phyloP scores from a whole-genome alignment of 2,888 invertebrate species.

The Agrilus mali region DNA sequence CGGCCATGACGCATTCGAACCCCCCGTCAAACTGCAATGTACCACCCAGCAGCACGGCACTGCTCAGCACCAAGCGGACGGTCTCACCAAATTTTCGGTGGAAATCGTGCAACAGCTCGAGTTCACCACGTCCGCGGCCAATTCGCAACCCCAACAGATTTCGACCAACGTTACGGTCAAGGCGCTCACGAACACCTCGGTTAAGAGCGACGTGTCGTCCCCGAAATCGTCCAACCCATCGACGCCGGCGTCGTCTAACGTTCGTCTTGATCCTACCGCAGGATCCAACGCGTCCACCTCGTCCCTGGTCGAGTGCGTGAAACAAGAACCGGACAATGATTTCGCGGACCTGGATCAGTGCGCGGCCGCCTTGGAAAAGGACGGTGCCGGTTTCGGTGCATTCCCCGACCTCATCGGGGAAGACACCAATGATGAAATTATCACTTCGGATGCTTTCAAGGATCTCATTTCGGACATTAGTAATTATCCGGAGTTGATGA shows the following conservation, averaged over 20 bases:
- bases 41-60: conserved; percentile 38
- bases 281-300: conserved; percentile 40
- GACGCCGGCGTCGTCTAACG: conserved; percentile 24
- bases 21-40: conserved; percentile 62
- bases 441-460: conserved; percentile 64
- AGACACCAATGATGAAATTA: conserved; percentile 68
- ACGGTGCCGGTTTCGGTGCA: conserved; percentile 66
- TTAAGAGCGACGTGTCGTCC: conserved; percentile 45
- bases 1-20: conserved; percentile 43
- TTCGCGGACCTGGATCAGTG: conserved; percentile 78
- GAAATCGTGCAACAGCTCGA: conserved; percentile 87
- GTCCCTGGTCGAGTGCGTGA: conserved; percentile 60
- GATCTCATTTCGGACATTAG: conserved; percentile 80
- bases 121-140: conserved; percentile 78
- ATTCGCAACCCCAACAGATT: conserved; percentile 79
- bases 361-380: conserved; percentile 76
- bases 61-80: conserved; percentile 35
- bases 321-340: conserved; percentile 61
- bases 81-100: conserved; percentile 68
- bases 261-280: conserved; percentile 26
- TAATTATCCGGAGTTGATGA: conserved; percentile 72
- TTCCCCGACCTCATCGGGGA: conserved; percentile 74
- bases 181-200: conserved; percentile 56
- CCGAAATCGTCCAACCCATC: conserved; percentile 38
- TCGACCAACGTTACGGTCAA: conserved; percentile 88